A percentile compares a stretch with the other conserved stretches of the same genome.
These are phyloP conservation scores for Heterotilapia buettikoferi DNA, from an alignment of 2,113 vertebrate species.

Conservation along the genomic window DNA sequence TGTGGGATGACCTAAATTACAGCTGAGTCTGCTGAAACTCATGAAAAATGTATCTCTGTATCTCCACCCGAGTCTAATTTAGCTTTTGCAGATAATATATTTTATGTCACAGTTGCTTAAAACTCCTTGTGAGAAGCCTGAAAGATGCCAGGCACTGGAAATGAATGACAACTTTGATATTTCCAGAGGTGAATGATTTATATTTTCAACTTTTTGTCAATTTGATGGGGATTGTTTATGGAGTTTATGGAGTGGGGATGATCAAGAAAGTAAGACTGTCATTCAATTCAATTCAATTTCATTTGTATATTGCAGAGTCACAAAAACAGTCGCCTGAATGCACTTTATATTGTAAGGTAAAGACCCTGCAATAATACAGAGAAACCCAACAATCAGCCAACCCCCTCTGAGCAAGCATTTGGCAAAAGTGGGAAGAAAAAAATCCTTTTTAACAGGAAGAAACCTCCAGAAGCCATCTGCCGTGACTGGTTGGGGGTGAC, in stretches of 20 bases:
- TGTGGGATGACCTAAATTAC: conserved; percentile 3
- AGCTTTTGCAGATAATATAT: neutral
- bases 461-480: neutral
- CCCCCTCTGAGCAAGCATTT: neutral
- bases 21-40: neutral
- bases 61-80: neutral
- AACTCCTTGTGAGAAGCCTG: neutral
- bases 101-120: neutral
- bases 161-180: neutral
- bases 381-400: neutral
- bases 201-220: neutral
- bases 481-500: neutral
- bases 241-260: neutral
- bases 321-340: fast-evolving
- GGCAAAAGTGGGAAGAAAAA: neutral
- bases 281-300: neutral
- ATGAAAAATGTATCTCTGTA: neutral
- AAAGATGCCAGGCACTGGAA: neutral
- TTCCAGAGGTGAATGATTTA: neutral
- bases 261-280: neutral
- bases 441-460: neutral
- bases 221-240: neutral
- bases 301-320: neutral
- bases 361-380: neutral
- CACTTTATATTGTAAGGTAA: neutral